Evolutionary conservation across 2,113 vertebrate genomes (phyloP).

Genomic region (Hemibagrus wyckioides): DNA sequence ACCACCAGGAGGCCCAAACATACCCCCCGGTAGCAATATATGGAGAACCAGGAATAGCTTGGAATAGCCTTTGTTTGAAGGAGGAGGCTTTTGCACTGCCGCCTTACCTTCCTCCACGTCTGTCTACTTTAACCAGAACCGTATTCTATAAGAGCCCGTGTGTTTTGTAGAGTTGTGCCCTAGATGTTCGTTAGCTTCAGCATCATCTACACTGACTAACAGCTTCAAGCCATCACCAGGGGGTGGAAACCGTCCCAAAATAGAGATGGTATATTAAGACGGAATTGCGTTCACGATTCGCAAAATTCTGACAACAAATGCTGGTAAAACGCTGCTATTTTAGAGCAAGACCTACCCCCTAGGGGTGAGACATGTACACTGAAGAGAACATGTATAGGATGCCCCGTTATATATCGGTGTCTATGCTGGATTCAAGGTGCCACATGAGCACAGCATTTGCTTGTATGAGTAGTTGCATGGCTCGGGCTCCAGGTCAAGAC

Average conservation of each 20-base stretch:
- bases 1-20: no score
- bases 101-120: neutral
- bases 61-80: neutral
- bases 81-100: neutral
- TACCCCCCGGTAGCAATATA: no score
- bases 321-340: neutral
- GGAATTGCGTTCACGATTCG: neutral
- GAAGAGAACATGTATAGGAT: neutral
- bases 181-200: neutral
- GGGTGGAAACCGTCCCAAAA: neutral
- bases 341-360: neutral
- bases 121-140: no score
- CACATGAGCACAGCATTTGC: slow-evolving; percentile 58
- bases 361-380: neutral
- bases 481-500: slow-evolving; percentile 7
- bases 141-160: no score
- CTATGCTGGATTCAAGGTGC: slow-evolving; percentile 53
- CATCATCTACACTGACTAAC: neutral
- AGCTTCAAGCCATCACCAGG: neutral
- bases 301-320: neutral
- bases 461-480: neutral
- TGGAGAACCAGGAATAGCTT: neutral
- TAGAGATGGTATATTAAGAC: neutral
- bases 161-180: no score
- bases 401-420: neutral